Base-by-base conservation (phyloP, 2,113 vertebrate genomes). In the Epinephelus fuscoguttatus region DNA sequence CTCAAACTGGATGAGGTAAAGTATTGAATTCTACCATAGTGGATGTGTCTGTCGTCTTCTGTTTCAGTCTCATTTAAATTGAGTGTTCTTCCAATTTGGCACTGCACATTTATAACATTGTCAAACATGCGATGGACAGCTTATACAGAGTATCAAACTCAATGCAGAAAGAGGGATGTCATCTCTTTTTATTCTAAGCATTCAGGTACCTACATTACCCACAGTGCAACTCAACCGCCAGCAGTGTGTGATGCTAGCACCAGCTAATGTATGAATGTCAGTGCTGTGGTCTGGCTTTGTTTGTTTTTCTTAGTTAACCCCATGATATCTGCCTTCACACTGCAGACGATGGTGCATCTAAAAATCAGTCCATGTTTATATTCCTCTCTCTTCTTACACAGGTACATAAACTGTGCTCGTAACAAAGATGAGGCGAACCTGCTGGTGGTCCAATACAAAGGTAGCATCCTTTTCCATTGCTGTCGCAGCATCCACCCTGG, bases 1-100 rank as follows among this genome's bases (percentile, higher is more conserved):
- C 69, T 96, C 96, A 19, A 98, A 97, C 85, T 97, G 96, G 96
- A 96, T 97, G 96, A 97, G 96, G 96, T 97, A 81, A 94, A 13
- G 8, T 25, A n/a, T 30, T 53, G 21, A 25, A 17, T 49, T 53
- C 7, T 55, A 4, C 21, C 42, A 13, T 23, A 17, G 8, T 56
- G 21, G 17, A 9, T 45, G 37, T 25, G 15, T 73, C n/a, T 23
- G 6, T 3, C 42, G 12, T 45, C 3, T 47, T 45, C 42, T 45
- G 8, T 5, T 47, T 33, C 27, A 14, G 37, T 33, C 47, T 21
- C 11, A 14, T 68, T 50, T 13, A 27, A 18, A 49, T 30, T 25
- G 7, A 67, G 0, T 18, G 25, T 9, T 18, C 45, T 4, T 9
- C 50, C 6, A 52, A 52, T 19, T 52, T 57, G 25, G 23, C 12